Evolutionary conservation across 2,888 invertebrate genomes (phyloP), one percentile per base, ranked within the genome.

Genomic region (Pandemis cinnamomeana): DNA sequence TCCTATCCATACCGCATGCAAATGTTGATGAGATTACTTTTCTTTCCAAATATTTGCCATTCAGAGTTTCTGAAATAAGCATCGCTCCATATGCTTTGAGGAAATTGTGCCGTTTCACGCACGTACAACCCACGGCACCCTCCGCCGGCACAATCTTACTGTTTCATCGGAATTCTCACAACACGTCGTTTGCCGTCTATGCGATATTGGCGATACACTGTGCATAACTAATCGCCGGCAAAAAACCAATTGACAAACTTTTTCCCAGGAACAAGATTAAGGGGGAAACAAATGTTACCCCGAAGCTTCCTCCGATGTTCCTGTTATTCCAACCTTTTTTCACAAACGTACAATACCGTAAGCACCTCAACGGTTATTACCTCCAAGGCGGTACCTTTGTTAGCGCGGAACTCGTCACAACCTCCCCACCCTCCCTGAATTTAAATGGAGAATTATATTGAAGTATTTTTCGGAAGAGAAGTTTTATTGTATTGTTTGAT

Each of bases 401-500:
- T 88, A 89, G 86, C 84, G 83, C 84, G 83, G 80, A 82, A 80
- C 82, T 81, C 84, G 80, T 80, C 81, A 81, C 80, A 81, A 77
- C 81, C 84, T 82, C 84, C 86, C 85, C 84, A 79, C 89, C 92
- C 90, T 86, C 83, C 73, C 91, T 92, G 93, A 93, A 94, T 93
- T 93, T 93, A 93, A 94, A 94, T 93, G 92, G 91, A 82, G 89
- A 93, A 93, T 94, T 94, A 93, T 93, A 92, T 91, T 93, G 88
- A 92, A 94, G 93, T 91, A 93, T 93, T 93, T 93, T 94, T 93
- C 88, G 89, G 87, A 83, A 89, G 88, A 91, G 90, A 92, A 92
- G 89, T 92, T 93, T 93, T 92, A 93, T 94, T 94, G 92, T 94
- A 93, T 93, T 93, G 92, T 93, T 93, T 93, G 93, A 93, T 94